Percentiles rank a stretch among this genome's conserved stretches.
Evolutionary conservation across 2,888 invertebrate genomes (phyloP).

Genomic region (Stenchaetothrips biformis): DNA sequence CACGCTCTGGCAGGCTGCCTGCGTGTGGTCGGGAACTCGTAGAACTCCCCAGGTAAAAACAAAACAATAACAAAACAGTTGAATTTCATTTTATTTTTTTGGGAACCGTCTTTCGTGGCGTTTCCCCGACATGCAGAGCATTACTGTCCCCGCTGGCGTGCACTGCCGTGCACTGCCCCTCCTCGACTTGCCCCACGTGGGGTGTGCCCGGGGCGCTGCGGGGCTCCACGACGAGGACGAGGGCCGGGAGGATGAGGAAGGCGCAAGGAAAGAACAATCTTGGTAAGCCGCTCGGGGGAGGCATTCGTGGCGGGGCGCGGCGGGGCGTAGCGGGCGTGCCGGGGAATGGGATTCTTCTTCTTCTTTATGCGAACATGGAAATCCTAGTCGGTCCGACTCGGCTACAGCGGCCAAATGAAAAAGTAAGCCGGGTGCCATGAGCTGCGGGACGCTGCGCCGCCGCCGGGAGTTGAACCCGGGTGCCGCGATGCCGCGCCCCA

Average conservation of each 20-base stretch:
- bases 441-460: neutral
- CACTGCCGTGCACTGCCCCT: too few species aligned
- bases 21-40: too few species aligned
- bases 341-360: neutral
- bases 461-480: neutral
- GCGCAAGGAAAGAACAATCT: neutral
- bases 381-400: neutral
- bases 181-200: too few species aligned
- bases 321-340: neutral
- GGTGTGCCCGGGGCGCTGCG: too few species aligned
- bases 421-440: conserved; percentile 8
- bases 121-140: too few species aligned
- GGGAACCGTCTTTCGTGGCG: too few species aligned
- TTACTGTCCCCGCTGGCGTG: too few species aligned
- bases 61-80: too few species aligned
- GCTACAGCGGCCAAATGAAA: conserved; percentile 12
- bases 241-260: neutral
- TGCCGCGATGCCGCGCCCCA: neutral
- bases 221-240: neutral
- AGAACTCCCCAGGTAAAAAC: too few species aligned
- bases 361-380: conserved; percentile 1
- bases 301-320: neutral
- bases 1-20: too few species aligned
- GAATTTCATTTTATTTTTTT: too few species aligned
- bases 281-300: neutral